These are phyloP conservation scores for Drosophila tristis DNA, from an alignment of 1,140 invertebrate species.

Conservation along the genomic window DNA sequence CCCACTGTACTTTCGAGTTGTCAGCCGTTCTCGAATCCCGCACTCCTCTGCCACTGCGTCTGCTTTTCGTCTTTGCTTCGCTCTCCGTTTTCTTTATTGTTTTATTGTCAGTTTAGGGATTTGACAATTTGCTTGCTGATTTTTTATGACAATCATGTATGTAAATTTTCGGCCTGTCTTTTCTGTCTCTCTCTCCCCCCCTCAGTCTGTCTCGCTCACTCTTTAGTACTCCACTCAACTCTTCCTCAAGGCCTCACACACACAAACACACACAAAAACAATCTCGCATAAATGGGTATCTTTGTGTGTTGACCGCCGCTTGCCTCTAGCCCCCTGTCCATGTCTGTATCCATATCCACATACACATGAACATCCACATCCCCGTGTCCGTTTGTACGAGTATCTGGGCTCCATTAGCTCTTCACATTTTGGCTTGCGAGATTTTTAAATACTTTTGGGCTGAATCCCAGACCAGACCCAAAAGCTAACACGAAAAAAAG, in stretches of 20 bases:
- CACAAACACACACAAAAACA: not conserved
- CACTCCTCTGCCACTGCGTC: not conserved
- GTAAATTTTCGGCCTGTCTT: conserved; percentile 60
- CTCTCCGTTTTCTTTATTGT: conserved; percentile 78
- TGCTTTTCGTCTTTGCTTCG: conserved; percentile 21
- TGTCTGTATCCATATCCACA: too few species aligned
- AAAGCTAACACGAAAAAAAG: conserved; percentile 19
- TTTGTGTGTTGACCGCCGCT: conserved; percentile 14
- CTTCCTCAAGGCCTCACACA: conserved; percentile 65
- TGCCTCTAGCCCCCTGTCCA: too few species aligned
- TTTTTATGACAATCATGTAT: conserved; percentile 83
- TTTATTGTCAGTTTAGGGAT: conserved; percentile 82
- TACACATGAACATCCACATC: too few species aligned
- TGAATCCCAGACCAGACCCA: conserved; percentile 15
- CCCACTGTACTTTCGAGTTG: too few species aligned
- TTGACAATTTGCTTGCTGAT: conserved; percentile 82
- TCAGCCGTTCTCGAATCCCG: not conserved
- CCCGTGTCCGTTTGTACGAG: conserved; percentile 3
- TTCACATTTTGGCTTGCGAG: conserved; percentile 61
- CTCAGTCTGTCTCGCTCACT: not conserved
- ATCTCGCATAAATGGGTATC: conserved; percentile 11
- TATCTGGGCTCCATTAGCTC: conserved; percentile 69
- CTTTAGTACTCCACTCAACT: conserved; percentile 49
- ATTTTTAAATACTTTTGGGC: conserved; percentile 79
- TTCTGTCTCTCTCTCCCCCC: conserved; percentile 6